Conservation (phyloP, 2,113 vertebrate genomes). For the Stegostoma tigrinum region DNA sequence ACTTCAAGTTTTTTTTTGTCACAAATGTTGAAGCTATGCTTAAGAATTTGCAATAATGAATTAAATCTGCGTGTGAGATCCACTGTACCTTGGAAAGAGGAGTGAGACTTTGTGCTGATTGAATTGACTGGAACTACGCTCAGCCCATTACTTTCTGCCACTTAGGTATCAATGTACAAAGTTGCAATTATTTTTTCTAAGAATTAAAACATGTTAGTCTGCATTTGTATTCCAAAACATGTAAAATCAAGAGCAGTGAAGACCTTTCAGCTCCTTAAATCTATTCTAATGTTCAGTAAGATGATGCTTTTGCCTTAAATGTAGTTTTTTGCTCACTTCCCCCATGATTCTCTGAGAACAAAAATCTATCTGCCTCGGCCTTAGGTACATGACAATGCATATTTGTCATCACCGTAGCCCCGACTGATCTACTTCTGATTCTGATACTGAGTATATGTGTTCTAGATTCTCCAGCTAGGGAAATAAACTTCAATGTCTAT, state of each 20-base stretch:
- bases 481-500: background rate
- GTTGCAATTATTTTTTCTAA: too few relatives aligned
- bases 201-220: background rate
- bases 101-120: background rate
- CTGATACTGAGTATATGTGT: too few relatives aligned
- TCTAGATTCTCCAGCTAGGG: too few relatives aligned
- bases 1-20: background rate
- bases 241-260: background rate
- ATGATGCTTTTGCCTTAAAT: background rate
- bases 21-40: background rate
- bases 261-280: background rate
- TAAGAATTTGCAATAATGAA: background rate
- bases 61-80: background rate
- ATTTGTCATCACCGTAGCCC: too few relatives aligned
- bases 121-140: background rate
- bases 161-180: too few relatives aligned
- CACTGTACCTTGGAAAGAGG: background rate
- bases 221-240: background rate
- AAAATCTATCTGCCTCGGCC: too few relatives aligned
- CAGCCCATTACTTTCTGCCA: background rate
- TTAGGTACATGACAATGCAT: too few relatives aligned
- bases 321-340: background rate
- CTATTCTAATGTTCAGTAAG: background rate
- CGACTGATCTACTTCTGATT: too few relatives aligned
- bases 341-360: too few relatives aligned